Base-by-base conservation (phyloP, 35 echinoderm and acorn worm genomes). In the Chiridota heheva region DNA sequence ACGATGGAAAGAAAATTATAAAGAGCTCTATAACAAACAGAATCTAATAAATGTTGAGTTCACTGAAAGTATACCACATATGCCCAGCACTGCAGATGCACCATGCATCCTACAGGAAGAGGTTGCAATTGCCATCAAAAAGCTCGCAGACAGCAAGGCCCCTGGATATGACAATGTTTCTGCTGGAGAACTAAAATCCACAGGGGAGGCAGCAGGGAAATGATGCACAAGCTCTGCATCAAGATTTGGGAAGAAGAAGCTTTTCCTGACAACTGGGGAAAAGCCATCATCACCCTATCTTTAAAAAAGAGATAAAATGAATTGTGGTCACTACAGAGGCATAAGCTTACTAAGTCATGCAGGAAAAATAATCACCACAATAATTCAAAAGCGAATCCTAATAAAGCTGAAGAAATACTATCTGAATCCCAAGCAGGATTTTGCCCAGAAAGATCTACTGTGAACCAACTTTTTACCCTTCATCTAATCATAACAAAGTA, bases 241-340 rank as follows among this genome's bases (percentile, higher is more conserved):
- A 40, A 81, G 67, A 81, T 81, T n/a, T 81, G 58, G 77, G 59
- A 81, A 3, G 51, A 37, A 24, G 77, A 32, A 3, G 29, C 25
- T 41, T 45, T 81, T 43, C 77, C 58, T 17, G 24, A 81, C 26
- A 42, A 63, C 77, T 81, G 77, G 58, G 77, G 40, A 43, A 40
- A 29, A 44, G 45, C 65, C 6, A 69, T 83, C n/a, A 83, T 83
- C 42, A 46, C 51, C 2, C 63, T 36, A 5, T 70, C 71, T 36
- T 71, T 35, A 31, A 83, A 83, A 58, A 83, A n/a, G n/a, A n/a
- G n/a, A n/a, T n/a, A n/a, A n/a, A n/a, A n/a, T n/a, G n/a, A n/a
- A n/a, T n/a, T 83, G 81, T 33, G 30, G 42, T 13, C 68, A 83
- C 81, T 83, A 83, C 81, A 68, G 81, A 44, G 53, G 73, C 16